Conservation (phyloP, 64 coral and sea anemone species). For the Actinia equina region DNA sequence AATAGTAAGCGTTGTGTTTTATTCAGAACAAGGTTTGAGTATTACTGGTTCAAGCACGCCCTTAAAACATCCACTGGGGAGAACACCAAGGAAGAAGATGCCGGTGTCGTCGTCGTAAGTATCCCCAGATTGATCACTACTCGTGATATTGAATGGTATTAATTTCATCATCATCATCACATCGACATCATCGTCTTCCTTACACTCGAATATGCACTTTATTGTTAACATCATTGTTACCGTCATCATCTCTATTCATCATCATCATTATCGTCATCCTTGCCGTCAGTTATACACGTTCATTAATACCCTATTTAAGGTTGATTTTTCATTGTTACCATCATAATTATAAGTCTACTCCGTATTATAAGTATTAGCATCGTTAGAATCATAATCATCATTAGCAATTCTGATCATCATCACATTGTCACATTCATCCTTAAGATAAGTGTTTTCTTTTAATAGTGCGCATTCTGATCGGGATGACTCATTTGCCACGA, state of each 20-base stretch:
- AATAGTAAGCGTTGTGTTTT: background rate
- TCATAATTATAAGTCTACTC: no score
- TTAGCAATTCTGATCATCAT: background rate
- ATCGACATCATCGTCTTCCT: no score
- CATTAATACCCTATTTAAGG: no score
- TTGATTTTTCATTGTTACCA: no score
- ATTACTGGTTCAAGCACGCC: slow-evolving; percentile 79
- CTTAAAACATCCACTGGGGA: slow-evolving; percentile 47
- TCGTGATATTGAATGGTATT: no score
- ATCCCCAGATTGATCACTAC: background rate
- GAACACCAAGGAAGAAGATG: slow-evolving; percentile 63
- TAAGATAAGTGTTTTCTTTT: background rate
- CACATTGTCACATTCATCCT: background rate
- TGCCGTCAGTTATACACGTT: background rate
- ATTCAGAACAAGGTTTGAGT: slow-evolving; percentile 33
- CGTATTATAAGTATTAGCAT: no score
- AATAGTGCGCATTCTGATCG: slow-evolving; percentile 66
- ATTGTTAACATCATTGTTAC: no score
- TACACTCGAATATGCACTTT: no score
- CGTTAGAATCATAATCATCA: background rate
- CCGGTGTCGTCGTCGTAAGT: slow-evolving; percentile 78
- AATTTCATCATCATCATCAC: no score
- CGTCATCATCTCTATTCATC: no score
- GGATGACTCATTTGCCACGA: slow-evolving; percentile 64
- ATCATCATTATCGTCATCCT: background rate